Base-by-base conservation (phyloP, 2,797 vertebrate genomes). In the Naso thynnoides region DNA sequence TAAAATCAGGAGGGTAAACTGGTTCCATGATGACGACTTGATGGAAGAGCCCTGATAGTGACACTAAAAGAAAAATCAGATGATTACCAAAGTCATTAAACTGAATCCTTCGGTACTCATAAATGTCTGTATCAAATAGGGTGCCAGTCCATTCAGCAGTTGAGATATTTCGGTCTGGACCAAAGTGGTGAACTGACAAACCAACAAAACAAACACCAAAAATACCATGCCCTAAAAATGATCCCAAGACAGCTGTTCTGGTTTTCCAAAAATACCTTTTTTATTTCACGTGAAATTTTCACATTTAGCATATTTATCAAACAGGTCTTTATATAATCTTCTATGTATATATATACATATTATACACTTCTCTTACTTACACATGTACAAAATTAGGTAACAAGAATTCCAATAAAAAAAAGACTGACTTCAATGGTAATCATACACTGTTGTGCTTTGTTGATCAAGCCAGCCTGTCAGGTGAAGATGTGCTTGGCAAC, bases 211-310 rank as follows among this genome's bases (percentile, higher is more conserved):
- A 33, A 33, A 33, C 33, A 33, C 33, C 33, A 33, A 33, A 10
- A 33, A 33, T 33, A 33, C 33, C 33, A 9, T 33, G 8, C 33
- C 33, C 13, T 36, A 31, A 49, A 71, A 78, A 27, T 38, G 78
- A 81, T 21, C 49, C 79, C 45, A 79, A 74, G 26, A 59, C 71
- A 26, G 11, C 50, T 4, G 9, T 71, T 89, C 39, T 88, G 79
- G 83, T 86, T 94, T 93, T 92, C 86, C 68, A 94, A 94, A 95
- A 95, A 95, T 92, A 93, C 88, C 64, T 70, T 93, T 91, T 94
- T 94, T 93, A 94, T 94, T 95, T 94, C 93, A 94, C 93, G 93
- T 92, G 91, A 88, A 92, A 93, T 89, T 85, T 94, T 95, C 92
- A 95, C 94, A 95, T 94, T 94, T 88, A 92, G 88, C 89, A 91